Conservation (phyloP, 2,113 vertebrate species). For the Cervus canadensis region DNA sequence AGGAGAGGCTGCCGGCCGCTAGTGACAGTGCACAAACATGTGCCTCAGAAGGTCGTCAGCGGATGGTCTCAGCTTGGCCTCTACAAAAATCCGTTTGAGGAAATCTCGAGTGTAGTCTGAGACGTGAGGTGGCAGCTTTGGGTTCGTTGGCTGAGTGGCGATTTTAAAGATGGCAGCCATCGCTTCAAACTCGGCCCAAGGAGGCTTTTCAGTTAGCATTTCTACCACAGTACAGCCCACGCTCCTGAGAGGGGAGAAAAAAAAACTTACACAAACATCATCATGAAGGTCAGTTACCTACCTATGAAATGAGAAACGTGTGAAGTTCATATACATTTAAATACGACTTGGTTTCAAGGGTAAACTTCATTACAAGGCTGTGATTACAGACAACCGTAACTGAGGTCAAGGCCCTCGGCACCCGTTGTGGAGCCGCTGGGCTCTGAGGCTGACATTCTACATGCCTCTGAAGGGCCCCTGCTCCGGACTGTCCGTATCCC, state of each 20-base stretch:
- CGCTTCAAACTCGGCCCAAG: conserved; percentile 98
- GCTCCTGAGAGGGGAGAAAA: conserved; percentile 85
- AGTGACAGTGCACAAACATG: conserved; percentile 96
- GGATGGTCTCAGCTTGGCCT: conserved; percentile 94
- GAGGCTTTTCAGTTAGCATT: conserved; percentile 98
- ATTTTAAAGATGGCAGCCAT: conserved; percentile 99
- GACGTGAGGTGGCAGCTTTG: conserved; percentile 92
- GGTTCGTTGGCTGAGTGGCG: conserved; percentile 98
- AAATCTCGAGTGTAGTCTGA: conserved; percentile 97
- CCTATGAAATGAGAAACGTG: background rate
- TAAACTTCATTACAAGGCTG: background rate
- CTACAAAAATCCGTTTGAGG: conserved; percentile 96
- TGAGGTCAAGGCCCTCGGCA: background rate
- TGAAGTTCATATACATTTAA: background rate
- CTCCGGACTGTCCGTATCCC: accelerated
- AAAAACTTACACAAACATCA: background rate
- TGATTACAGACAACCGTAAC: background rate
- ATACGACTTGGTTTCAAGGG: background rate
- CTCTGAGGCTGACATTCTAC: background rate
- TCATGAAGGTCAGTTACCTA: background rate
- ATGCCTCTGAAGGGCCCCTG: background rate
- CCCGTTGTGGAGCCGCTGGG: background rate
- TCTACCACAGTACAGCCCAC: conserved; percentile 98
- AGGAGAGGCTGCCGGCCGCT: conserved; percentile 65
- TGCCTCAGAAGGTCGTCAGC: conserved; percentile 96